Conservation (phyloP, 2,797 vertebrate species). For the Urosaurus nigricauda region DNA sequence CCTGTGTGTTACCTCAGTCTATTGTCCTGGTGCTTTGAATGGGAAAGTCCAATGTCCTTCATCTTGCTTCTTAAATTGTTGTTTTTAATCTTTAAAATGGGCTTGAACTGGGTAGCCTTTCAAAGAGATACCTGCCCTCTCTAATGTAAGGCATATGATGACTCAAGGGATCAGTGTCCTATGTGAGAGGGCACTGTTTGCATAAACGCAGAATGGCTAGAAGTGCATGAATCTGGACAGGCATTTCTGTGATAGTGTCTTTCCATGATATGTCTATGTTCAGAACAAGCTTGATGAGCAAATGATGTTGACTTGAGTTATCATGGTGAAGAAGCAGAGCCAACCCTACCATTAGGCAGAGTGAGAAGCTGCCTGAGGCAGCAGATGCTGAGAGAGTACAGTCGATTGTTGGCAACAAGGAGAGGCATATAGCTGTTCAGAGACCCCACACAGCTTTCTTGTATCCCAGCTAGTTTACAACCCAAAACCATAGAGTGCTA, state of each 20-base stretch:
- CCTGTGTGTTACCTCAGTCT: neutral
- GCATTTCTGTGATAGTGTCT: neutral
- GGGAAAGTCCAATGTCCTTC: neutral
- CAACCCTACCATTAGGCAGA: neutral
- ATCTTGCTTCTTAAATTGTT: too few species aligned
- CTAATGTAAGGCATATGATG: neutral
- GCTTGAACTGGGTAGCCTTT: neutral
- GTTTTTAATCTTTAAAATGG: neutral
- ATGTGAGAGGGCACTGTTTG: neutral
- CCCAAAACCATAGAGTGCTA: too few species aligned
- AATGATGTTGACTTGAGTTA: neutral
- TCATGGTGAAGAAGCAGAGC: neutral
- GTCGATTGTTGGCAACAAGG: neutral
- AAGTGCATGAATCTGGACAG: neutral
- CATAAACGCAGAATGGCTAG: neutral
- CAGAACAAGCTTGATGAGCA: neutral
- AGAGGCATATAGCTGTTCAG: neutral
- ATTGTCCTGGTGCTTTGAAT: too few species aligned
- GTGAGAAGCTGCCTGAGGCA: neutral
- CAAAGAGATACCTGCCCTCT: neutral
- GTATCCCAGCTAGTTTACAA: neutral
- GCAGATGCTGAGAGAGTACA: neutral
- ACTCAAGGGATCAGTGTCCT: neutral
- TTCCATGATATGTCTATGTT: neutral
- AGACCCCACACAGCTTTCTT: neutral